Evolutionary conservation across 2,113 vertebrate species (phyloP).

Genomic region (Archilochus colubris): DNA sequence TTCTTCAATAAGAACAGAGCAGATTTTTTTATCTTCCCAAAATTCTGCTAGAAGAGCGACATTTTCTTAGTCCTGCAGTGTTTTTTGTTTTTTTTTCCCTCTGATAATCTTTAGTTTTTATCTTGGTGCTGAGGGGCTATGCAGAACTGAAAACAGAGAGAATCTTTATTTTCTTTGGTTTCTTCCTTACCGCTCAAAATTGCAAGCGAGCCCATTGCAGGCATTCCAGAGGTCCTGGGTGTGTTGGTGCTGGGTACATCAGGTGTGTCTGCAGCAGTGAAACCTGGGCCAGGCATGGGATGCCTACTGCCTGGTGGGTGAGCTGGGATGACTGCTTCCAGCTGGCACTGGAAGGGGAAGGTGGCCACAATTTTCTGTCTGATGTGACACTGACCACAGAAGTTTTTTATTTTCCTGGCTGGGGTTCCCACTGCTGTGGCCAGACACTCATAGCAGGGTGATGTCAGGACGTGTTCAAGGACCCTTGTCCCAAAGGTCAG

Average conservation of each 20-base stretch:
- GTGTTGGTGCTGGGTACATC: not conserved
- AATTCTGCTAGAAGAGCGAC: not conserved
- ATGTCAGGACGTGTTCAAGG: not conserved
- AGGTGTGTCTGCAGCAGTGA: not conserved
- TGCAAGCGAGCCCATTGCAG: accelerated
- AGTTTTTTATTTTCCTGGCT: not conserved
- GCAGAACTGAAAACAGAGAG: not conserved
- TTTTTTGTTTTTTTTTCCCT: not conserved
- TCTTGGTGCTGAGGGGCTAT: not conserved
- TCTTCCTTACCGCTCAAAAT: not conserved
- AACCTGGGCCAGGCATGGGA: not conserved
- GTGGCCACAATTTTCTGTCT: accelerated
- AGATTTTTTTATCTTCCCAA: not conserved
- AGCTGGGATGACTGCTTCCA: accelerated
- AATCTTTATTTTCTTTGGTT: not conserved
- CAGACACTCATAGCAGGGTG: not conserved
- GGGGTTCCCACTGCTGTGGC: accelerated
- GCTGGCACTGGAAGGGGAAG: not conserved
- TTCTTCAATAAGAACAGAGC: not conserved
- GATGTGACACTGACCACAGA: not conserved
- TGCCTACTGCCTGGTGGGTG: accelerated
- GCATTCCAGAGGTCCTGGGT: not conserved
- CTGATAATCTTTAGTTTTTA: not conserved
- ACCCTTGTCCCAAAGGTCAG: not conserved
- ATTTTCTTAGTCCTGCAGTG: not conserved